Evolutionary conservation across 2,888 invertebrate genomes (phyloP).

Genomic region (Yponomeuta sedellus): DNA sequence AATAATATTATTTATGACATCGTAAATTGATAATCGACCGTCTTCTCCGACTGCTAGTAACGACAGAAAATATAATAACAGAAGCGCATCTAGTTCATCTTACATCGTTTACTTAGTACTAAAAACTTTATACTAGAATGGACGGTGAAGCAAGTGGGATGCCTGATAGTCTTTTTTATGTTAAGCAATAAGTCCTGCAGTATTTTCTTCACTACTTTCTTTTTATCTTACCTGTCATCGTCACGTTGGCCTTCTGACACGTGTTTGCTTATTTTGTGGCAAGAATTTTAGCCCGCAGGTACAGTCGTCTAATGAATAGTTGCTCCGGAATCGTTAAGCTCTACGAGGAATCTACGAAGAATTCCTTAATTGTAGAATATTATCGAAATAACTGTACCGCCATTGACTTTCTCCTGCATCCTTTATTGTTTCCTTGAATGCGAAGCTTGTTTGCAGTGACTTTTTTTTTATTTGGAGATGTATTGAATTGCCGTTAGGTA

Average conservation of each 20-base stretch:
- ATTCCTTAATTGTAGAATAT: conserved; percentile 2
- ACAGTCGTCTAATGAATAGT: conserved; percentile 1
- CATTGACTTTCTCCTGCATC: neutral
- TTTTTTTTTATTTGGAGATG: no score
- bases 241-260: neutral
- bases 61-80: neutral
- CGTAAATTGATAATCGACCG: conserved; percentile 32
- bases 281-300: neutral
- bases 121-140: no score
- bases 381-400: neutral
- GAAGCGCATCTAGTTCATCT: neutral
- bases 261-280: neutral
- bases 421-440: neutral
- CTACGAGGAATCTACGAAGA: neutral
- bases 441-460: neutral
- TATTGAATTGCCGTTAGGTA: no score
- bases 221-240: neutral
- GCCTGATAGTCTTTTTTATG: no score
- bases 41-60: conserved; percentile 20
- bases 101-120: no score
- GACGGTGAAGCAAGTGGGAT: no score
- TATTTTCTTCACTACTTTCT: no score
- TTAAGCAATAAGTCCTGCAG: no score
- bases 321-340: neutral
- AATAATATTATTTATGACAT: conserved; percentile 26